Base-by-base conservation (phyloP, 1,140 invertebrate genomes). In the Heliconius eleuchia region DNA sequence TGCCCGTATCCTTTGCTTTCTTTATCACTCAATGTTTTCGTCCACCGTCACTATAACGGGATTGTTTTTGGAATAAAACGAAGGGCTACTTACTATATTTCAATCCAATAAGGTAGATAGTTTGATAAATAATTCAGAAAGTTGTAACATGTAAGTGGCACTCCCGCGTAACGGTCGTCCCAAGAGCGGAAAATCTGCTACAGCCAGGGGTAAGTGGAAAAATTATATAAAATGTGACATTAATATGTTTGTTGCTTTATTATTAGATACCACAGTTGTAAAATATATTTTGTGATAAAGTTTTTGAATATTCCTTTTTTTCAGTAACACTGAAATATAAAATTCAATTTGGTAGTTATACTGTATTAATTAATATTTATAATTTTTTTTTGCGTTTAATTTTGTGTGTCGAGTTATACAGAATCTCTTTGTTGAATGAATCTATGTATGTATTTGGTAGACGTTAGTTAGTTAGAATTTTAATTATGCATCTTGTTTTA, bases 71-170 rank as follows among this genome's bases (percentile, higher is more conserved):
- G 74, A 71, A 83, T 81, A 88, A 84, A 84, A 80, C 82, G 79
- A 84, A 78, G 80, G 84, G 81, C 80, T 78, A 83, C 84, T 85
- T 1, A 16, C 42, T 46, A 91, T 92, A 92, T 92, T 91, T 92
- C 89, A 91, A 93, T 93, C 90, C 89, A 94, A 93, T 93, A 93
- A 92, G 87, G 85, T 82, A 84, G 89, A 90, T 92, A 92, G 89
- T 92, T 88, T 88, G 77, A 90, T 94, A 93, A 92, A 94, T 92
- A 90, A 94, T 94, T 92, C 91, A 94, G 85, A 87, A 89, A 90
- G 89, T 88, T 92, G 91, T 92, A 93, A 91, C 89, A 85, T 89
- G 90, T 93, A 93, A 93, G 91, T 91, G 91, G 89, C 86, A 92
- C 87, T 93, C 86, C 80, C 88, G 84, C 80, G 86, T 91, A 92